A percentile compares a stretch with the other conserved stretches of the same genome.
phyloP scores from a whole-genome alignment of 2,113 vertebrate genomes.

The Eira barbara region DNA sequence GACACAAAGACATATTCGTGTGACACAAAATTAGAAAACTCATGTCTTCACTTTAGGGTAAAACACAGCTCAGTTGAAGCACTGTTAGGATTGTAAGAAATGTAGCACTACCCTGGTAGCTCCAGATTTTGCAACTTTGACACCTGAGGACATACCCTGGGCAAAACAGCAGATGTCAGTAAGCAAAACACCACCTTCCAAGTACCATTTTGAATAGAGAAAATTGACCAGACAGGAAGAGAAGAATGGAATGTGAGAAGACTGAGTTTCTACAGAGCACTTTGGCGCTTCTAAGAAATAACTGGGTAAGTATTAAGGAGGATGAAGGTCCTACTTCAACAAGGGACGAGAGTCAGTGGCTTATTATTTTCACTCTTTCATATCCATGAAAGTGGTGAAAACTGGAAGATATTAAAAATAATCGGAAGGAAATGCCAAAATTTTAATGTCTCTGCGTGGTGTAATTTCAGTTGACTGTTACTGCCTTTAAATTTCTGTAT shows the following conservation, averaged over 20 bases:
- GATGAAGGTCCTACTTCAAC: not conserved
- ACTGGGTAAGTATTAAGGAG: not conserved
- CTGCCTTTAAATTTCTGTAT: not conserved
- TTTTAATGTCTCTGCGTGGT: not conserved
- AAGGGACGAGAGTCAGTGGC: not conserved
- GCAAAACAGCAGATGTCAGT: not conserved
- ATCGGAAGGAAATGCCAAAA: not conserved
- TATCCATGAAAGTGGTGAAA: not conserved
- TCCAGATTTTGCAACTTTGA: not conserved
- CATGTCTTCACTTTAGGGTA: not conserved
- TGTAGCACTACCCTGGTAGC: not conserved
- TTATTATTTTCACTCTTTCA: not conserved
- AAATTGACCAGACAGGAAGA: not conserved
- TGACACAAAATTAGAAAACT: not conserved
- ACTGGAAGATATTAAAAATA: not conserved
- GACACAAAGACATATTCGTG: not conserved
- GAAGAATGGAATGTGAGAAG: not conserved
- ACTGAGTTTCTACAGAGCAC: not conserved
- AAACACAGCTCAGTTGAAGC: not conserved
- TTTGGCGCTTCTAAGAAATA: not conserved
- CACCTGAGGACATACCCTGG: not conserved
- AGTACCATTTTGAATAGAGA: not conserved
- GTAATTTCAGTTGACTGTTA: not conserved
- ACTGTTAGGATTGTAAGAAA: not conserved
- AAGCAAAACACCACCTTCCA: not conserved